These are phyloP conservation scores for Ophion ventricosus DNA, from an alignment of 2,888 invertebrate genomes.

Conservation along the genomic window DNA sequence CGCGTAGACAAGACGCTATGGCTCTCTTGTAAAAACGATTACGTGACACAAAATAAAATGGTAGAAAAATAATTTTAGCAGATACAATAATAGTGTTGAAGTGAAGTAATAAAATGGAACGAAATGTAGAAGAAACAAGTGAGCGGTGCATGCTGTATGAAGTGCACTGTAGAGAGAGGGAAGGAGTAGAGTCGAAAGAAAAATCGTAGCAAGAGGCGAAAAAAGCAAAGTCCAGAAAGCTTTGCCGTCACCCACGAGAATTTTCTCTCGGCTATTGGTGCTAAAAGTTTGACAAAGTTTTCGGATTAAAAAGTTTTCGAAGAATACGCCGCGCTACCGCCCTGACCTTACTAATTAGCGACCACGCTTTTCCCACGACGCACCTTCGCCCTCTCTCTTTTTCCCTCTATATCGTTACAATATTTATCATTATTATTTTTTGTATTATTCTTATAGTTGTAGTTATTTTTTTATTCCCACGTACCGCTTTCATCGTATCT, in stretches of 20 bases:
- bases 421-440: not conserved
- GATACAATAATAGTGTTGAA: not conserved
- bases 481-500: not conserved
- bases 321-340: slow-evolving; percentile 64
- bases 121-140: not conserved
- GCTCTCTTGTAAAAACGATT: not conserved
- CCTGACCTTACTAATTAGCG: slow-evolving; percentile 75
- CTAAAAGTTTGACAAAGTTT: slow-evolving; percentile 67
- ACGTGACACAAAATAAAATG: not conserved
- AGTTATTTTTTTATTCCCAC: not conserved
- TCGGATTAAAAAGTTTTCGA: slow-evolving; percentile 69
- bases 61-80: too few relatives aligned
- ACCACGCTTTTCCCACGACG: slow-evolving; percentile 69
- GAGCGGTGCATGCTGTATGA: not conserved
- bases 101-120: not conserved
- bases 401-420: not conserved
- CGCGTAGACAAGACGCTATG: not conserved
- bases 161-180: not conserved
- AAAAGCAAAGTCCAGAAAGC: slow-evolving; percentile 26
- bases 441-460: not conserved
- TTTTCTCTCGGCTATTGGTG: slow-evolving; percentile 60
- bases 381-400: slow-evolving; percentile 31
- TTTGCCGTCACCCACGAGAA: slow-evolving; percentile 24
- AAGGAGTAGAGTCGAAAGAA: slow-evolving; percentile 23
- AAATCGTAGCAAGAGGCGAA: slow-evolving; percentile 21